Evolutionary conservation across 2,888 invertebrate species (phyloP).

Genomic region (Drosophila neutralis): DNA sequence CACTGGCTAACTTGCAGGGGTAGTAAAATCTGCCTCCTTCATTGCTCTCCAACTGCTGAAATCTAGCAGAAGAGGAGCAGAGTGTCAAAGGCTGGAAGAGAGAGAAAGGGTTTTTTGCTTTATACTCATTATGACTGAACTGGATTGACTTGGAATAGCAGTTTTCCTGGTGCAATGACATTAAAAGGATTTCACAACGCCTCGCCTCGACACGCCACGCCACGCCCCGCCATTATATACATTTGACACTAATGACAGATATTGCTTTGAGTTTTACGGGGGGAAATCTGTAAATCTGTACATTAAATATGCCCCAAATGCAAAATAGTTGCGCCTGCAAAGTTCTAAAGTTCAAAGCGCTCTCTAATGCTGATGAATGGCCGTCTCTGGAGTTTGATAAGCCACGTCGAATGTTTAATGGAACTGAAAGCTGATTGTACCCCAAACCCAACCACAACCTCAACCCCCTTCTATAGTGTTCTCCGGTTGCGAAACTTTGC

Average conservation of each 20-base stretch:
- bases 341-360: conserved; percentile 54
- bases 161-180: conserved; percentile 26
- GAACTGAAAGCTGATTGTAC: conserved; percentile 46
- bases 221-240: conserved; percentile 23
- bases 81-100: conserved; percentile 1
- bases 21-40: conserved; percentile 19
- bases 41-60: conserved; percentile 36
- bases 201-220: not conserved
- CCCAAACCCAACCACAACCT: not conserved
- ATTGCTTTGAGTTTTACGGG: conserved; percentile 38
- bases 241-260: conserved; percentile 75
- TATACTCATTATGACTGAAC: conserved; percentile 52
- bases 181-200: conserved; percentile 61
- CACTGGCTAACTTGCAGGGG: not conserved
- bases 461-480: conserved; percentile 27
- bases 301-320: conserved; percentile 60
- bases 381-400: conserved; percentile 45
- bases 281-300: conserved; percentile 39
- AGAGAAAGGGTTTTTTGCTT: conserved; percentile 8
- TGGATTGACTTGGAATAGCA: conserved; percentile 51
- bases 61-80: conserved; percentile 15
- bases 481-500: conserved; percentile 27
- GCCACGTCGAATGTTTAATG: conserved; percentile 64
- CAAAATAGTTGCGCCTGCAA: conserved; percentile 41
- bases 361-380: conserved; percentile 56